Evolutionary conservation across 1,140 invertebrate genomes (phyloP), one percentile per base, ranked within the genome.

Genomic region (Battus philenor): DNA sequence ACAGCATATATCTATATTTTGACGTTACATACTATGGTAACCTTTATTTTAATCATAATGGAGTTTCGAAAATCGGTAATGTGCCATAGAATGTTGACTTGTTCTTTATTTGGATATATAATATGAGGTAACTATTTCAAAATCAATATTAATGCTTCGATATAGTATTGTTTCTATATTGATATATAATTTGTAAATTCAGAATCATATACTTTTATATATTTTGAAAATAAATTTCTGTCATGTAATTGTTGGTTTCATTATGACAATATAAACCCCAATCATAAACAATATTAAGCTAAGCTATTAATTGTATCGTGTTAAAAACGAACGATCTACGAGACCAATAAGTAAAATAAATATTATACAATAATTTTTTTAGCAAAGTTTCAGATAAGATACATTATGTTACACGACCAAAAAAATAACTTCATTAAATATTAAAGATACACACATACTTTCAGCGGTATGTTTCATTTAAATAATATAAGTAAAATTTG

Each of bases 191-290:
- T 54, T 68, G 63, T 72, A 71, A 63, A 76, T 50, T 50, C 54
- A 54, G 61, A 69, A 70, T 72, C 59, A 77, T 41, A 68, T 76
- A 70, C 47, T 77, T 71, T 74, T 80, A 78, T 73, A 78, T 78
- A 77, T 75, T 69, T 81, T 73, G 64, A 75, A 61, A 81, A 68
- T 79, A 81, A 77, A 79, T 68, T 69, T 65, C 59, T 69, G 56
- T 68, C 69, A 69, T 65, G 59, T 36, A 51, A 59, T 39, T 53
- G 32, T 56, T 59, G 66, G n/a, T 74, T 74, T 74, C 59, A 74
- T 67, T 75, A 47, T 20, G 6, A 17, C 10, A 11, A 10, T 9
- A 38, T 10, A 1, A 22, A 24, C 34, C 34, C 18, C 12, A 7
- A 24, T 24, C 22, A n/a, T n/a, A n/a, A n/a, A n/a, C n/a, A n/a